Percentiles rank a stretch among this genome's conserved stretches.
Evolutionary conservation across 2,888 invertebrate genomes (phyloP).

Genomic region (Stenchaetothrips biformis): DNA sequence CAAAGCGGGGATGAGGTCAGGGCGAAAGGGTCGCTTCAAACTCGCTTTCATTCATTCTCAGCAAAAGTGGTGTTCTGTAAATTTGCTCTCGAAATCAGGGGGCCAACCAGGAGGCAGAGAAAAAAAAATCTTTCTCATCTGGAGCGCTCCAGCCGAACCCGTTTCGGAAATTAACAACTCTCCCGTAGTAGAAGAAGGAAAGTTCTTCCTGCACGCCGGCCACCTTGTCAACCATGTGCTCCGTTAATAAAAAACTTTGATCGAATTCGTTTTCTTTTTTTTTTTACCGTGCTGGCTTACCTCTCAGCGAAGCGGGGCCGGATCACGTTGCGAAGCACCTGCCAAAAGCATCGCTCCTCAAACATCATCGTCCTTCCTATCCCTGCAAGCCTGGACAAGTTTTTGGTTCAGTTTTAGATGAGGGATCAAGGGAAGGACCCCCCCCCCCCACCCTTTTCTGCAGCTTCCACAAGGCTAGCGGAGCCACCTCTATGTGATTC

Average conservation of each 20-base stretch:
- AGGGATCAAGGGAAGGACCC: neutral
- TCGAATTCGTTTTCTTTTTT: constrained; percentile 4
- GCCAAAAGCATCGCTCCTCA: no score
- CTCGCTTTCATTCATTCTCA: neutral
- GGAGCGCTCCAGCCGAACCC: no score
- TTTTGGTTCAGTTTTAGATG: neutral
- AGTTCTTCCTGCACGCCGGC: neutral
- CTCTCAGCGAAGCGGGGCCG: no score
- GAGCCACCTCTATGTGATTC: constrained; percentile 1
- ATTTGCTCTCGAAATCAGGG: constrained; percentile 4
- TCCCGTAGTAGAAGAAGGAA: neutral
- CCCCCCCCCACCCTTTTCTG: neutral
- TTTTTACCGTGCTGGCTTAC: neutral
- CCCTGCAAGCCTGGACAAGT: neutral
- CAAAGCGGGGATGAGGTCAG: no score
- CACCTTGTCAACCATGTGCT: neutral
- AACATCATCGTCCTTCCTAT: no score
- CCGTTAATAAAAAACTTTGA: constrained; percentile 6
- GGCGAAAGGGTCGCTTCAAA: neutral
- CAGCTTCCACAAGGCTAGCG: neutral
- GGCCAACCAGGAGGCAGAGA: neutral
- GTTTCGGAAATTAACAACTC: no score
- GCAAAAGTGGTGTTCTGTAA: neutral
- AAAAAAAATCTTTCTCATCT: neutral
- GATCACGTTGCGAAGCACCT: no score